Conservation (phyloP, 2,888 invertebrate genomes). For the Lampropteryx suffumata region DNA sequence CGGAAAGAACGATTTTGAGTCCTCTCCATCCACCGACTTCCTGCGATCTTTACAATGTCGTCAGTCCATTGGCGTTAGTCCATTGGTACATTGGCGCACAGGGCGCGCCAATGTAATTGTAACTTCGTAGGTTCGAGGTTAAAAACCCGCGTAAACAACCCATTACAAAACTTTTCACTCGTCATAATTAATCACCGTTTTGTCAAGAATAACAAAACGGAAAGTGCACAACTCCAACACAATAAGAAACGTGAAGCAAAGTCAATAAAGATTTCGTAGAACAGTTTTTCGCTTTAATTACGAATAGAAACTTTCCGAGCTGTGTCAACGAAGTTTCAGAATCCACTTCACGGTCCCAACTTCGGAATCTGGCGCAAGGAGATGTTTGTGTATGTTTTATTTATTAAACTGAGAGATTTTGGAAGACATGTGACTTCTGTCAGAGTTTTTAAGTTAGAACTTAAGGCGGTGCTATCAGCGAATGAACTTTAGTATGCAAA, state of each 20-base stretch:
- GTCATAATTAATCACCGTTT: conserved; percentile 1
- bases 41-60: no score
- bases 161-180: conserved; percentile 1
- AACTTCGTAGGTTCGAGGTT: no score
- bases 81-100: no score
- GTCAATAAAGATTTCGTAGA: conserved; percentile 55
- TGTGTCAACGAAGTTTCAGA: conserved; percentile 42
- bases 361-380: conserved; percentile 12
- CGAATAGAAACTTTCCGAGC: conserved; percentile 41
- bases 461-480: no score
- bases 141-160: no score
- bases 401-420: conserved; percentile 2
- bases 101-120: no score
- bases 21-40: no score
- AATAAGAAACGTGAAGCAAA: conserved; percentile 32
- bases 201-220: conserved; percentile 12
- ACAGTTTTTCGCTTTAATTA: conserved; percentile 59
- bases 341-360: conserved; percentile 29
- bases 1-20: no score
- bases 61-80: no score
- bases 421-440: background rate
- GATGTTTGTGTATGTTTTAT: conserved; percentile 15
- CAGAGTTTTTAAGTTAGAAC: no score
- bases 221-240: conserved; percentile 8
- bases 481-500: no score